A percentile compares a stretch with the other conserved stretches of the same genome.
Evolutionary conservation across 2,113 vertebrate genomes (phyloP).

Genomic region (Okapia johnstoni): DNA sequence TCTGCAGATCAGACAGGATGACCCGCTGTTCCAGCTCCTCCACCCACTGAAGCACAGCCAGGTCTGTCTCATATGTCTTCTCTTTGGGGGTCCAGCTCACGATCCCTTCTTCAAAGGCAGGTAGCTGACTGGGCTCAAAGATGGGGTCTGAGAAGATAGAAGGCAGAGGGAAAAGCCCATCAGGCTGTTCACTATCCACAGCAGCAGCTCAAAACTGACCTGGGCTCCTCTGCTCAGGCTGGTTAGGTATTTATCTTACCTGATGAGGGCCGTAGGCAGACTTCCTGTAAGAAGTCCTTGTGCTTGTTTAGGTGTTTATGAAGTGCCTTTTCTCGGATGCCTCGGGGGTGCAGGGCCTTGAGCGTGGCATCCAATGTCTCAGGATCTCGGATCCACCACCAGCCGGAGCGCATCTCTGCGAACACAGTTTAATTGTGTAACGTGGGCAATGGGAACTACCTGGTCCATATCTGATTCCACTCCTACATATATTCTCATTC

Average conservation of each 20-base stretch:
- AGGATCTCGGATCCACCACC: slow-evolving; percentile 94
- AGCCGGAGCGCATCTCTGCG: slow-evolving; percentile 92
- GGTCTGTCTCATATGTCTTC: slow-evolving; percentile 86
- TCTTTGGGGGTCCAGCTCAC: slow-evolving; percentile 87
- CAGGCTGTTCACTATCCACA: neutral
- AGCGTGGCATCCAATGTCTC: slow-evolving; percentile 87
- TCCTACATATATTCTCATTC: neutral
- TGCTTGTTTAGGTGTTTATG: slow-evolving; percentile 96
- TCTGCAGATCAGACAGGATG: slow-evolving; percentile 90
- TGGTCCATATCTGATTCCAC: neutral
- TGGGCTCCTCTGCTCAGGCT: neutral
- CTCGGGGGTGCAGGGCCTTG: slow-evolving; percentile 89
- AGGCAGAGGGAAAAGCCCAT: neutral
- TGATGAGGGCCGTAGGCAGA: slow-evolving; percentile 82
- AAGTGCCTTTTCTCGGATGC: slow-evolving; percentile 91
- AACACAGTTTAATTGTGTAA: neutral
- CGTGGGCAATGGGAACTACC: rapidly evolving
- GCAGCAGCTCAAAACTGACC: neutral
- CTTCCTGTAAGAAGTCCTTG: slow-evolving; percentile 90
- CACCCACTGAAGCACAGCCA: slow-evolving; percentile 90
- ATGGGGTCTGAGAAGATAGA: slow-evolving; percentile 82
- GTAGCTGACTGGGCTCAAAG: slow-evolving; percentile 80
- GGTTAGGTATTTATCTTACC: slow-evolving; percentile 77
- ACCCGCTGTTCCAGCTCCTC: slow-evolving; percentile 94
- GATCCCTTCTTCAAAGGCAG: slow-evolving; percentile 79